A percentile compares a stretch with the other conserved stretches of the same genome.
Conservation (phyloP, 2,113 vertebrate genomes). For the Podarcis raffonei region DNA sequence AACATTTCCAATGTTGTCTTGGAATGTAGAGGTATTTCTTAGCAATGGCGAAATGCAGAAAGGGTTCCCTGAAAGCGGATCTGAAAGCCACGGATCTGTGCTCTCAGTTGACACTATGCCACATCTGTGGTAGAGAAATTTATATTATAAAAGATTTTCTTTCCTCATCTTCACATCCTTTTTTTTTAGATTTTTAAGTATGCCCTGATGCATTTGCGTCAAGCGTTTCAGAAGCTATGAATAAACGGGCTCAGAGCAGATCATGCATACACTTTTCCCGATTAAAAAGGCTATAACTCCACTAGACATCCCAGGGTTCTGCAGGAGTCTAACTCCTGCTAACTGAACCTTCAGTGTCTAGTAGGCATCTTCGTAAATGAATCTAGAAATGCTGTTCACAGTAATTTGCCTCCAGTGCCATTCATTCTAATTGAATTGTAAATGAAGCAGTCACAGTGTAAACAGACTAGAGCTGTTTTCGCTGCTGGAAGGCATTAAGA, state of each 20-base stretch:
- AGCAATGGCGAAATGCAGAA: not conserved
- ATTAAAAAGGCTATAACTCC: constrained; percentile 61
- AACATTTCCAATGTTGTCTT: not conserved
- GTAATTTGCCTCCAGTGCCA: constrained; percentile 64
- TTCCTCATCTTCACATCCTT: not conserved
- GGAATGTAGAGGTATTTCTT: not conserved
- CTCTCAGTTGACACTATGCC: not conserved
- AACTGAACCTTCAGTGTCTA: constrained; percentile 59
- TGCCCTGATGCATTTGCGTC: constrained; percentile 41
- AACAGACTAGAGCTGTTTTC: constrained; percentile 36
- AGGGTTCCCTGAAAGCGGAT: too few relatives aligned
- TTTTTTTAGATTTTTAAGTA: constrained; percentile 9
- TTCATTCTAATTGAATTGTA: constrained; percentile 73
- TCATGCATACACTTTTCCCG: constrained; percentile 59
- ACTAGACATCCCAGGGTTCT: constrained; percentile 51
- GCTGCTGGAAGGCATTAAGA: constrained; percentile 11
- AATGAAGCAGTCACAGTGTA: constrained; percentile 64
- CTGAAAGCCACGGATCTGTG: not conserved
- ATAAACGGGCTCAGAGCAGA: constrained; percentile 57
- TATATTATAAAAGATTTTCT: not conserved
- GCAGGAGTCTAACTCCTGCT: constrained; percentile 54
- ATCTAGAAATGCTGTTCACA: constrained; percentile 63
- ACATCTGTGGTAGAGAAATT: not conserved
- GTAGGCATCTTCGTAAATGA: constrained; percentile 67
- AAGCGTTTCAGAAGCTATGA: constrained; percentile 51